A percentile compares a stretch with the other conserved stretches of the same genome.
phyloP scores from a whole-genome alignment of 2,113 vertebrate species.

The Varanus komodoensis region DNA sequence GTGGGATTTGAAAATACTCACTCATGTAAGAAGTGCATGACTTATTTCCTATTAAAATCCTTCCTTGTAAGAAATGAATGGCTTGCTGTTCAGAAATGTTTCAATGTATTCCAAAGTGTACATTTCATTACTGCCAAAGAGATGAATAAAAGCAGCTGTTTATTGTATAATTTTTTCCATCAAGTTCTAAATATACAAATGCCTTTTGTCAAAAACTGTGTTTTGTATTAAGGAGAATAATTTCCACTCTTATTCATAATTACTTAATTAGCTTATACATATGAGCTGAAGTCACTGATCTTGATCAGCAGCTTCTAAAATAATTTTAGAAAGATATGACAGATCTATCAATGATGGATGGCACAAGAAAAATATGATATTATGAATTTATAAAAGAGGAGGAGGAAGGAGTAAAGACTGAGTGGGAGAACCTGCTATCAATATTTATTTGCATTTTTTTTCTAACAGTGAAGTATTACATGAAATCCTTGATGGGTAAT shows the following conservation, averaged over 20 bases:
- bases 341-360: slow-evolving; percentile 53
- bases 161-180: slow-evolving; percentile 3
- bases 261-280: slow-evolving; percentile 53
- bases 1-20: not conserved
- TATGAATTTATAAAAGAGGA: slow-evolving; percentile 25
- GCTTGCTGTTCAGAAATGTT: not conserved
- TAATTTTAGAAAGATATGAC: not conserved
- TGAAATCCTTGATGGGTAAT: not conserved
- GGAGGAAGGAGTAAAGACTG: slow-evolving; percentile 46
- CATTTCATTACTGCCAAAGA: slow-evolving; percentile 34
- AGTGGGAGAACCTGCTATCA: slow-evolving; percentile 47
- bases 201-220: not conserved
- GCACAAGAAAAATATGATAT: slow-evolving; percentile 46
- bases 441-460: slow-evolving; percentile 10
- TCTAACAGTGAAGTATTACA: not conserved
- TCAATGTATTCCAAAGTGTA: not conserved
- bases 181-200: not conserved
- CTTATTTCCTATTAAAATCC: not conserved
- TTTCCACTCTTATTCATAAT: slow-evolving; percentile 25
- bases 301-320: slow-evolving; percentile 49
- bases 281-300: slow-evolving; percentile 51
- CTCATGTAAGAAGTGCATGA: not conserved
- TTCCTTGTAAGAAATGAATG: not conserved
- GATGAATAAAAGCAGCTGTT: slow-evolving; percentile 10
- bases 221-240: slow-evolving; percentile 9